A percentile compares a stretch with the other conserved stretches of the same genome.
These are phyloP conservation scores for Ptychochromis oligacanthus DNA, from an alignment of 2,113 vertebrate species.

Conservation along the genomic window DNA sequence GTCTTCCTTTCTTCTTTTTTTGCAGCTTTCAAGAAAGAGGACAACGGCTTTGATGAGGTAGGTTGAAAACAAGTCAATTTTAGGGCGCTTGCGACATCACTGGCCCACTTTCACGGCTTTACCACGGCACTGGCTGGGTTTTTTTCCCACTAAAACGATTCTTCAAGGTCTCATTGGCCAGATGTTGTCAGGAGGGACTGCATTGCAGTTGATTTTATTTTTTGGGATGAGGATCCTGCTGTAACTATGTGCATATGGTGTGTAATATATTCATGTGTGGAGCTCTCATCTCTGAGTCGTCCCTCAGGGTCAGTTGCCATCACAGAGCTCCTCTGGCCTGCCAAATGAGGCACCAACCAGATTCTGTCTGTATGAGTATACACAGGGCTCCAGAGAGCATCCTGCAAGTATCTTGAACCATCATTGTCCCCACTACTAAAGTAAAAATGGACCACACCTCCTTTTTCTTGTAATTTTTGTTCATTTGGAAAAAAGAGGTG, in stretches of 20 bases:
- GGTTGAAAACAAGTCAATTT: constrained; percentile 37
- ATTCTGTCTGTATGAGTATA: background rate
- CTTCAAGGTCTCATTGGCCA: too few species aligned
- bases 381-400: background rate
- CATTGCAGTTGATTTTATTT: too few species aligned
- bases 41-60: constrained; percentile 94
- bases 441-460: background rate
- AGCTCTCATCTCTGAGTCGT: constrained; percentile 46
- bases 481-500: background rate
- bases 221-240: constrained; percentile 12
- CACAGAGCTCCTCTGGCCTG: constrained; percentile 20
- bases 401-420: background rate
- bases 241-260: constrained; percentile 38
- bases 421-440: background rate
- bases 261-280: constrained; percentile 63
- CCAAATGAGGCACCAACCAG: constrained; percentile 11
- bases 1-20: constrained; percentile 77
- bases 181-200: too few species aligned
- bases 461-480: background rate
- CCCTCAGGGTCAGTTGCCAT: constrained; percentile 41
- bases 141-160: too few species aligned
- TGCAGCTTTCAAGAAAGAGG: constrained; percentile 97
- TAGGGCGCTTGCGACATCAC: too few species aligned
- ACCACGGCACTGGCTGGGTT: too few species aligned
- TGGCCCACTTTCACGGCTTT: too few species aligned